Conservation (phyloP, 2,888 invertebrate genomes). For the Drosophila suboccidentalis region DNA sequence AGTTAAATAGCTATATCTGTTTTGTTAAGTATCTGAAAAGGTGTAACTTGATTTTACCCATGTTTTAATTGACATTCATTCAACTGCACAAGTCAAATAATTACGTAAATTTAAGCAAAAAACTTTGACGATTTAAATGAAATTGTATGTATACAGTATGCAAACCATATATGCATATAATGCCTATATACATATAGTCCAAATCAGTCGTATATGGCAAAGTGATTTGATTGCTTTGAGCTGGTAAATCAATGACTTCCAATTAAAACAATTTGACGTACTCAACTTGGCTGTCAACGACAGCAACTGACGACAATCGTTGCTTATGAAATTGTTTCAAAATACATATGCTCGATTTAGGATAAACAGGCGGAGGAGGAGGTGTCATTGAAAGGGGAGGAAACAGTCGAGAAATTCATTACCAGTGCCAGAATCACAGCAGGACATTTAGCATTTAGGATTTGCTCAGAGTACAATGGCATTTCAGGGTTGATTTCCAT, state of each 20-base stretch:
- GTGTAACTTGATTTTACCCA: background rate
- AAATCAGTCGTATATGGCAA: constrained; percentile 31
- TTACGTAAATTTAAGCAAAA: constrained; percentile 1
- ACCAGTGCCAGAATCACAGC: constrained; percentile 42
- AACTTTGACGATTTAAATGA: constrained; percentile 2
- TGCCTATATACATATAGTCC: constrained; percentile 26
- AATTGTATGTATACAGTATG: background rate
- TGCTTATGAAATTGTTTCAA: constrained; percentile 78
- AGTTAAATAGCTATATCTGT: background rate
- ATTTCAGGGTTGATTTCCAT: constrained; percentile 36
- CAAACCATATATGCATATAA: constrained; percentile 8
- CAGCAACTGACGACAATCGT: constrained; percentile 58
- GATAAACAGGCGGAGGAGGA: background rate
- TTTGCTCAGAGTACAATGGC: background rate
- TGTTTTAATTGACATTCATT: background rate
- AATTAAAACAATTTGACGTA: constrained; percentile 77
- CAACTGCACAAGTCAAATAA: background rate
- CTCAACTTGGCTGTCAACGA: constrained; percentile 69
- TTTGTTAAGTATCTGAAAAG: background rate
- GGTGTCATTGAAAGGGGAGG: background rate
- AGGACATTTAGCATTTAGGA: constrained; percentile 31
- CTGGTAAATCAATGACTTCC: constrained; percentile 73
- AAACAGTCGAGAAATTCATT: constrained; percentile 39
- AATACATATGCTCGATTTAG: constrained; percentile 47
- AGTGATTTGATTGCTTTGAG: constrained; percentile 77